Evolutionary conservation across 2,113 vertebrate genomes (phyloP).

Genomic region (Pseudois nayaur): DNA sequence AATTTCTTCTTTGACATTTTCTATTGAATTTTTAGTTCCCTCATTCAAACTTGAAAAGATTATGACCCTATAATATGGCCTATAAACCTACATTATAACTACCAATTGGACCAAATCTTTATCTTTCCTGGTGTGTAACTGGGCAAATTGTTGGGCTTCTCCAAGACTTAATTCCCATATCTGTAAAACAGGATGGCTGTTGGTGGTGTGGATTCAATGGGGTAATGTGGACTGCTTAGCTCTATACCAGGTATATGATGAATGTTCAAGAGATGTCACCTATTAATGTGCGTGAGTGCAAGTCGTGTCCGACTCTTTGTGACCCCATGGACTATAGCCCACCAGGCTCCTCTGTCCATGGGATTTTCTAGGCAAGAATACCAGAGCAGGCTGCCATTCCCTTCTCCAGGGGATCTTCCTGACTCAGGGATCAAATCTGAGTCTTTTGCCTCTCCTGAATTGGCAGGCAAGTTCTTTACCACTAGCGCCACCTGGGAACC

Average conservation of each 20-base stretch:
- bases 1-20: slow-evolving; percentile 52
- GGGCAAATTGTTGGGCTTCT: not conserved
- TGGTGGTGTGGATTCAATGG: not conserved
- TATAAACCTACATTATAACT: not conserved
- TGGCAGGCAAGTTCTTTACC: not conserved
- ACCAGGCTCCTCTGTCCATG: not conserved
- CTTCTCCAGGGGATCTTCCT: not conserved
- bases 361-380: not conserved
- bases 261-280: not conserved
- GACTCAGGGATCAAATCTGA: not conserved
- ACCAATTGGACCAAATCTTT: not conserved
- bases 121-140: not conserved
- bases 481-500: not conserved
- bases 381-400: not conserved
- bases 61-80: slow-evolving; percentile 2
- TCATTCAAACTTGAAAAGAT: slow-evolving; percentile 46
- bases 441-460: not conserved
- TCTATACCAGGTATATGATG: not conserved
- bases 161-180: not conserved
- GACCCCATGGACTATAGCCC: not conserved
- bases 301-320: not conserved
- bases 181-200: not conserved
- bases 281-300: not conserved
- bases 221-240: not conserved
- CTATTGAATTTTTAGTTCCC: slow-evolving; percentile 45